These are phyloP conservation scores for Morone saxatilis DNA, from an alignment of 2,113 vertebrate species.

Conservation along the genomic window DNA sequence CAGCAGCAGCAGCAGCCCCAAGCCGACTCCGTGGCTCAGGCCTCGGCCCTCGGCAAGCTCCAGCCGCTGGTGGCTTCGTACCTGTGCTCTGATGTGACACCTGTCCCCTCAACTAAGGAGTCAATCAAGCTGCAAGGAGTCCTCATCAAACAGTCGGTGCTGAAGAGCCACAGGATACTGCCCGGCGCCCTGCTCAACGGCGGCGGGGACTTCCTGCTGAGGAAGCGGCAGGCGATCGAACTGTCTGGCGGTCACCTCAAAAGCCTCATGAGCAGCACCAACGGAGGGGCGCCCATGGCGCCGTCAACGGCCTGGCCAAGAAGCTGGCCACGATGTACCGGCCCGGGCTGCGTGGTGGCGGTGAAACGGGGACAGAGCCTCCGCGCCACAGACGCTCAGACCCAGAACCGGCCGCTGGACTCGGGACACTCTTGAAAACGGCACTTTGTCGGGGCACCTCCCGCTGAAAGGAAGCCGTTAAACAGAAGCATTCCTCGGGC, in stretches of 20 bases:
- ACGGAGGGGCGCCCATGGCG: conserved; percentile 83
- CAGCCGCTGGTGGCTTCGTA: conserved; percentile 95
- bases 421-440: too few species aligned
- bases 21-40: conserved; percentile 68
- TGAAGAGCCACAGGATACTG: conserved; percentile 93
- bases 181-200: conserved; percentile 90
- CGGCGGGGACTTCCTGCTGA: conserved; percentile 88
- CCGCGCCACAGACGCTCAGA: conserved; percentile 70
- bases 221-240: conserved; percentile 92
- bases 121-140: conserved; percentile 95
- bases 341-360: conserved; percentile 86
- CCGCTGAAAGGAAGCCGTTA: conserved; percentile 84
- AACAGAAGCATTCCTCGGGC: conserved; percentile 77
- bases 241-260: conserved; percentile 94
- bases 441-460: conserved; percentile 87
- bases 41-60: conserved; percentile 89
- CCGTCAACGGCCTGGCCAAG: conserved; percentile 95
- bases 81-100: conserved; percentile 95
- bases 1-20: conserved; percentile 78
- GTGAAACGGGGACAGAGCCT: conserved; percentile 90
- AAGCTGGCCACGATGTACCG: conserved; percentile 90
- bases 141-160: conserved; percentile 95
- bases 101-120: conserved; percentile 92
- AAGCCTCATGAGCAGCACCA: conserved; percentile 91
- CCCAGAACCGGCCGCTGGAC: conserved; percentile 77